Conservation (phyloP, 2,888 invertebrate species). For the Biston stratarius region DNA sequence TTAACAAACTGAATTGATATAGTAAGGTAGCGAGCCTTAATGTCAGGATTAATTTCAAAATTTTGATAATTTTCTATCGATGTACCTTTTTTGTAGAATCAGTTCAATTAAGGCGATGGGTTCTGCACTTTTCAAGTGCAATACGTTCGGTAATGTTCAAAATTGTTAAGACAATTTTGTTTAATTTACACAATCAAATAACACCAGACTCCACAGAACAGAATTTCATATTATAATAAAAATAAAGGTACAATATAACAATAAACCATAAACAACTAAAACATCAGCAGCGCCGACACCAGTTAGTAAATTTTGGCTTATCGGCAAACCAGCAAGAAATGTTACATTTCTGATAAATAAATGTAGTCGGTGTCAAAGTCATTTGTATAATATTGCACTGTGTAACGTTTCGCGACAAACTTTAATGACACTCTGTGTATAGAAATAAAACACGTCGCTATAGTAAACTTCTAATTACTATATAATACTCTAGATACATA, state of each 20-base stretch:
- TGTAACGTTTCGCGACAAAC: not conserved
- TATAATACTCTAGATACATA: no score
- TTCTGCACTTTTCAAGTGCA: not conserved
- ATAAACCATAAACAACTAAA: not conserved
- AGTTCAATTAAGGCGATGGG: constrained; percentile 7
- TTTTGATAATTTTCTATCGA: no score
- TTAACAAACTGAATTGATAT: no score
- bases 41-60: no score
- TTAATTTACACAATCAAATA: not conserved
- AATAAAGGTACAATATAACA: not conserved
- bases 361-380: not conserved
- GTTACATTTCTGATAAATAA: not conserved
- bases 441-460: no score
- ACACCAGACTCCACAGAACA: not conserved
- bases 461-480: no score
- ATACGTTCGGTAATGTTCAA: not conserved
- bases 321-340: no score
- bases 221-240: not conserved
- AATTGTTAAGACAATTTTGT: not conserved
- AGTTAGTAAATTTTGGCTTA: not conserved
- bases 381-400: no score
- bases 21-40: no score
- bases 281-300: constrained; percentile 1
- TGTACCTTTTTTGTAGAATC: not conserved
- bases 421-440: not conserved